Percentiles rank a stretch among this genome's conserved stretches.
Evolutionary conservation across 2,113 vertebrate species (phyloP).

Genomic region (Passer domesticus): DNA sequence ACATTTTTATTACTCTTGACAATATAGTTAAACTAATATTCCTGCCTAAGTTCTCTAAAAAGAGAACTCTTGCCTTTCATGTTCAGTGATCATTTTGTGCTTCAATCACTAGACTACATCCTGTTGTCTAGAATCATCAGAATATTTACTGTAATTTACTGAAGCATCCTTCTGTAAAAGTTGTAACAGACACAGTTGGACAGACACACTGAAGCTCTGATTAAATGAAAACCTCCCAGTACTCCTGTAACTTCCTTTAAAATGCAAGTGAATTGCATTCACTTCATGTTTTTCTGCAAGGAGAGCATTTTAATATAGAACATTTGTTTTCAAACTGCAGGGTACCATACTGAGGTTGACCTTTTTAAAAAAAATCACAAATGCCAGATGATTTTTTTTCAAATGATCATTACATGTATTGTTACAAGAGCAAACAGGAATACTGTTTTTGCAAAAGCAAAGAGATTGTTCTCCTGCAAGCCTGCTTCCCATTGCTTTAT

Average conservation of each 20-base stretch:
- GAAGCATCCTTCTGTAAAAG: neutral
- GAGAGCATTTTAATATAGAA: neutral
- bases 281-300: neutral
- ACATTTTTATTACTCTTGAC: neutral
- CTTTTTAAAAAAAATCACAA: neutral
- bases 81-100: neutral
- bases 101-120: neutral
- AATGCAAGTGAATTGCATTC: slow-evolving; percentile 8
- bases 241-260: neutral
- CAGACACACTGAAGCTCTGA: neutral
- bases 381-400: neutral
- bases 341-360: neutral
- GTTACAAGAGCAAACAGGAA: neutral
- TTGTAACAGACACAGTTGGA: neutral
- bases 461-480: neutral
- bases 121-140: neutral
- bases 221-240: slow-evolving; percentile 5
- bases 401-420: neutral
- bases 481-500: neutral
- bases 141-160: slow-evolving; percentile 18
- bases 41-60: neutral
- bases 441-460: neutral
- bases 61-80: neutral
- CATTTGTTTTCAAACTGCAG: neutral
- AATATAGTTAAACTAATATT: neutral